phyloP scores from a whole-genome alignment of 2,113 vertebrate genomes.

The Blennius ocellaris region DNA sequence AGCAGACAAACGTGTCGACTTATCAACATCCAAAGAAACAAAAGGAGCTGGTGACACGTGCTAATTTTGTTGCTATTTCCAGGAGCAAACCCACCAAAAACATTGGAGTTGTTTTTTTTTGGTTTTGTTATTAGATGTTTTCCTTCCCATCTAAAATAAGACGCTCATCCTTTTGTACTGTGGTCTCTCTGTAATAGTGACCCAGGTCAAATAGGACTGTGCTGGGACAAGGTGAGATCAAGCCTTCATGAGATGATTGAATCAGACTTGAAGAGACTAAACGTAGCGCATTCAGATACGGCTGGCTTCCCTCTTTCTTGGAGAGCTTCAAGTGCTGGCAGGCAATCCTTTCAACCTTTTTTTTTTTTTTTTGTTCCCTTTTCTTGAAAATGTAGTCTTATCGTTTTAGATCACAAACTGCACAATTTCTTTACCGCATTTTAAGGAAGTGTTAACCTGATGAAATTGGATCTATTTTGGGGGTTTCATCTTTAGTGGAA shows the following conservation, averaged over 20 bases:
- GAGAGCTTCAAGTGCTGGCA: conserved; percentile 11
- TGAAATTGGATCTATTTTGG: conserved; percentile 17
- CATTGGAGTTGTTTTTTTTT: conserved; percentile 61
- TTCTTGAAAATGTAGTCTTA: neutral
- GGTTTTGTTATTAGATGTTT: conserved; percentile 65
- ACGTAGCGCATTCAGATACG: neutral
- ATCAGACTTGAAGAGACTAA: conserved; percentile 32
- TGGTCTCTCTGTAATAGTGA: conserved; percentile 17
- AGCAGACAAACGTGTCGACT: conserved; percentile 47
- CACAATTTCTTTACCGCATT: neutral
- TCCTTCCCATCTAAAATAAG: conserved; percentile 64
- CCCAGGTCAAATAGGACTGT: conserved; percentile 18
- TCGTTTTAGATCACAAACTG: neutral
- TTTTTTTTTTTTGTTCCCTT: neutral
- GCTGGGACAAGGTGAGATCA: conserved; percentile 37
- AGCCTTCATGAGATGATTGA: conserved; percentile 38
- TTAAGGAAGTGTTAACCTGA: neutral
- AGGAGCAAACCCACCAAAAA: conserved; percentile 41
- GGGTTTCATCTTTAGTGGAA: conserved; percentile 9
- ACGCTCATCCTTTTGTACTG: conserved; percentile 31
- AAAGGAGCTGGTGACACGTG: conserved; percentile 61
- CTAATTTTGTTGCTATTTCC: conserved; percentile 70
- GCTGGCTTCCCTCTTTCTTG: conserved; percentile 21
- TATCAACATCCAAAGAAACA: conserved; percentile 61
- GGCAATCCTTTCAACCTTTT: neutral